Conservation (phyloP, 2,888 invertebrate genomes). For the Neria commutata region DNA sequence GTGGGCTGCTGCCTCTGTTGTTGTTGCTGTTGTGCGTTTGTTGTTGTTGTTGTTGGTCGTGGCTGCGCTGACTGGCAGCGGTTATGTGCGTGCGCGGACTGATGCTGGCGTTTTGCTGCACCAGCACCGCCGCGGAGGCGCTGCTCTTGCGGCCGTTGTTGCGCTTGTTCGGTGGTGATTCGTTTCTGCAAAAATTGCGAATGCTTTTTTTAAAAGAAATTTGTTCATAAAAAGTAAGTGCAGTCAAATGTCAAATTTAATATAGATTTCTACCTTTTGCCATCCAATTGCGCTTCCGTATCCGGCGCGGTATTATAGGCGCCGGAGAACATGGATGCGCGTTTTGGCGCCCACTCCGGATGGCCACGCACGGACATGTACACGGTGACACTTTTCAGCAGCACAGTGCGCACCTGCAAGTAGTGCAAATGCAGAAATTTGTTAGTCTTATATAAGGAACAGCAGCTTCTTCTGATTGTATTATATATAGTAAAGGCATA, state of each 20-base stretch:
- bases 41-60: slow-evolving; percentile 30
- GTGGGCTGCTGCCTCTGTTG: slow-evolving; percentile 31
- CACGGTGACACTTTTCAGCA: slow-evolving; percentile 62
- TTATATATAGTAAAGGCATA: no score
- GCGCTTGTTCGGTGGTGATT: slow-evolving; percentile 45
- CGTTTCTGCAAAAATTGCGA: slow-evolving; percentile 35
- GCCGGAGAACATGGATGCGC: slow-evolving; percentile 60
- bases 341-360: slow-evolving; percentile 58
- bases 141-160: slow-evolving; percentile 40
- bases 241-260: background rate
- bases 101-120: slow-evolving; percentile 1
- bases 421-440: no score
- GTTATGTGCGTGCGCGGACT: slow-evolving; percentile 25
- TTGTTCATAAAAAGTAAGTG: background rate
- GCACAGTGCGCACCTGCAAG: slow-evolving; percentile 61
- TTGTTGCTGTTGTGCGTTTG: slow-evolving; percentile 16
- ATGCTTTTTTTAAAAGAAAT: background rate
- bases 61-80: slow-evolving; percentile 16
- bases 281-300: slow-evolving; percentile 54
- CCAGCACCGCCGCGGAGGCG: slow-evolving; percentile 1
- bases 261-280: slow-evolving; percentile 40
- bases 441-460: no score
- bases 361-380: slow-evolving; percentile 62
- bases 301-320: slow-evolving; percentile 60
- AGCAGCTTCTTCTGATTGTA: no score